Conservation (phyloP, 2,797 vertebrate species). For the Danio kyathit region DNA sequence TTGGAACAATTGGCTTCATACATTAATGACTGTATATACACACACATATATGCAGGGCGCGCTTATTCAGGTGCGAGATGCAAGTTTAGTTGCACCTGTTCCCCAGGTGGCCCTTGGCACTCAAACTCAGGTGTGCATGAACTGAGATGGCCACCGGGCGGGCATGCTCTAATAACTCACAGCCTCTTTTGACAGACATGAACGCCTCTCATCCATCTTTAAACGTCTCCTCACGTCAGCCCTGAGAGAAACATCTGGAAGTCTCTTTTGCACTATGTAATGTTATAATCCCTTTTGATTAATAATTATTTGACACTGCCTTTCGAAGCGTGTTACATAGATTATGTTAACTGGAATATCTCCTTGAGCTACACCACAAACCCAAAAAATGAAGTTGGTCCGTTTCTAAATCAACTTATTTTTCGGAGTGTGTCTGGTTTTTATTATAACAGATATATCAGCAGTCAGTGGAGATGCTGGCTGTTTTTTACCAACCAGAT, state of each 20-base stretch:
- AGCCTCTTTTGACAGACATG: conserved; percentile 40
- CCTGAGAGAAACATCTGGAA: conserved; percentile 50
- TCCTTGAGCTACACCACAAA: background rate
- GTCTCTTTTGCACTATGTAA: background rate
- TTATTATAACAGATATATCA: background rate
- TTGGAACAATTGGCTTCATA: conserved; percentile 28
- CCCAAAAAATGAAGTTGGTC: background rate
- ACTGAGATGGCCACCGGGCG: conserved; percentile 52
- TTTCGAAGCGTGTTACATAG: background rate
- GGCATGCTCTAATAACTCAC: conserved; percentile 62
- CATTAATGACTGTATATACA: conserved; percentile 20
- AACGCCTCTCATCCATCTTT: conserved; percentile 54
- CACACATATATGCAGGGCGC: background rate
- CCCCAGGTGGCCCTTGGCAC: conserved; percentile 59
- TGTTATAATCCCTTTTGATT: background rate
- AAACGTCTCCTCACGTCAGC: conserved; percentile 37
- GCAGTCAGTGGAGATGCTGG: background rate
- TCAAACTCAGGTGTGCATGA: conserved; percentile 60
- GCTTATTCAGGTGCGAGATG: conserved; percentile 58
- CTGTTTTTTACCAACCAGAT: background rate
- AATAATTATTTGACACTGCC: background rate
- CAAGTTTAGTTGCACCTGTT: conserved; percentile 61
- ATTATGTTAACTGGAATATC: background rate
- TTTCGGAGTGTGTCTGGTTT: background rate
- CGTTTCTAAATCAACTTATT: background rate